Percentiles rank a stretch among this genome's conserved stretches.
Evolutionary conservation across 2,797 vertebrate genomes (phyloP).

Genomic region (Momotus momota): DNA sequence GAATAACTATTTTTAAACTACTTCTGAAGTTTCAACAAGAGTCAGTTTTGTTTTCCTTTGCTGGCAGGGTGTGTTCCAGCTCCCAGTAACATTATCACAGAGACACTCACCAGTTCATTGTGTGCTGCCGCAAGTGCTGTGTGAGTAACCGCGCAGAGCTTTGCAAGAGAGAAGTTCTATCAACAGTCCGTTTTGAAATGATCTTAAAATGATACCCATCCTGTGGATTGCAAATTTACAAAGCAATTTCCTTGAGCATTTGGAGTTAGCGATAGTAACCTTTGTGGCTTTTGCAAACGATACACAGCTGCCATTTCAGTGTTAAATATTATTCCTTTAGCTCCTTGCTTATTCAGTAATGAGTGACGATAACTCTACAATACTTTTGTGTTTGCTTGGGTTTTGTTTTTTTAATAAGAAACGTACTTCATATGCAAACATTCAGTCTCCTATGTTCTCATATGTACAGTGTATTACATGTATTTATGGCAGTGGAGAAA

Average conservation of each 20-base stretch:
- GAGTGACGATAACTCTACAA: not conserved
- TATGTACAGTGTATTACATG: not conserved
- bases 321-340: not conserved
- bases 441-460: not conserved
- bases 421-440: not conserved
- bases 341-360: not conserved
- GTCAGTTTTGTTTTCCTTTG: not conserved
- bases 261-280: not conserved
- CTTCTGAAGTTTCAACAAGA: not conserved
- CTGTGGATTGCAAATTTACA: not conserved
- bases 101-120: not conserved
- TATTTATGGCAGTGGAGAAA: not conserved
- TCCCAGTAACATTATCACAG: not conserved
- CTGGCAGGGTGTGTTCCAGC: not conserved
- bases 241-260: not conserved
- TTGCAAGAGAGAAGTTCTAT: not conserved
- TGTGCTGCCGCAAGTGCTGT: not conserved
- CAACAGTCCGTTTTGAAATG: not conserved
- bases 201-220: not conserved
- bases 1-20: not conserved
- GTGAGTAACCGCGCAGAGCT: fast-evolving
- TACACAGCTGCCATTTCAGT: not conserved
- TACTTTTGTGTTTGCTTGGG: not conserved
- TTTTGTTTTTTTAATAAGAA: not conserved
- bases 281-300: not conserved